These are phyloP conservation scores for Ctenomys sociabilis DNA, from an alignment of 2,113 vertebrate species.

Conservation along the genomic window DNA sequence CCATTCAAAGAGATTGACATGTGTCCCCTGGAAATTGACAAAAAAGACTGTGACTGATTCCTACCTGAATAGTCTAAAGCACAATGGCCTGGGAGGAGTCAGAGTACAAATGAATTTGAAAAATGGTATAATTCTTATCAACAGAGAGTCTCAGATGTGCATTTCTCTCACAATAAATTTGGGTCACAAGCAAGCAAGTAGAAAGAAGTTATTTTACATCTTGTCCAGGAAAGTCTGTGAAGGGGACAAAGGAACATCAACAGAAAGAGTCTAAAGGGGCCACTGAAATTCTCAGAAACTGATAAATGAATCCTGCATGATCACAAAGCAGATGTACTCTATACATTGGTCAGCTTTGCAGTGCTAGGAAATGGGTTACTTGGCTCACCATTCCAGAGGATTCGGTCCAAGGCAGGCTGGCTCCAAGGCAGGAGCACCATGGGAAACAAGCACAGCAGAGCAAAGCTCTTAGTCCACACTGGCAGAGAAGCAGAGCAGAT, in stretches of 20 bases:
- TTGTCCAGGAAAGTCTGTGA: neutral
- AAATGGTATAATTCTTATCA: neutral
- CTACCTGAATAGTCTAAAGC: neutral
- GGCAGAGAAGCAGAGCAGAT: neutral
- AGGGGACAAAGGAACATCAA: neutral
- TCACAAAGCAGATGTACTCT: neutral
- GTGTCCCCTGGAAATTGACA: neutral
- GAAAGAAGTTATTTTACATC: neutral
- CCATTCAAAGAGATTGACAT: neutral
- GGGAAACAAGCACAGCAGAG: neutral
- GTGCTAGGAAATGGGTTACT: neutral
- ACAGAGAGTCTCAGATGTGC: neutral
- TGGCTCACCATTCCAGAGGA: neutral
- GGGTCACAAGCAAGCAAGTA: neutral
- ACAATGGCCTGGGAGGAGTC: neutral
- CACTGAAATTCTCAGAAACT: neutral
- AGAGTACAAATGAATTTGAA: neutral
- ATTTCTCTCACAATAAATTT: neutral
- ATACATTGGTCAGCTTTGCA: neutral
- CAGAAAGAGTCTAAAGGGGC: neutral
- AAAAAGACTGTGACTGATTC: neutral
- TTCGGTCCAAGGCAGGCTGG: neutral
- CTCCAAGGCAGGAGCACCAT: neutral
- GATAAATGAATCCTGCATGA: neutral
- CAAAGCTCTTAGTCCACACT: neutral